These are phyloP conservation scores for Tillus elongatus DNA, from an alignment of 2,888 invertebrate species.

Conservation along the genomic window DNA sequence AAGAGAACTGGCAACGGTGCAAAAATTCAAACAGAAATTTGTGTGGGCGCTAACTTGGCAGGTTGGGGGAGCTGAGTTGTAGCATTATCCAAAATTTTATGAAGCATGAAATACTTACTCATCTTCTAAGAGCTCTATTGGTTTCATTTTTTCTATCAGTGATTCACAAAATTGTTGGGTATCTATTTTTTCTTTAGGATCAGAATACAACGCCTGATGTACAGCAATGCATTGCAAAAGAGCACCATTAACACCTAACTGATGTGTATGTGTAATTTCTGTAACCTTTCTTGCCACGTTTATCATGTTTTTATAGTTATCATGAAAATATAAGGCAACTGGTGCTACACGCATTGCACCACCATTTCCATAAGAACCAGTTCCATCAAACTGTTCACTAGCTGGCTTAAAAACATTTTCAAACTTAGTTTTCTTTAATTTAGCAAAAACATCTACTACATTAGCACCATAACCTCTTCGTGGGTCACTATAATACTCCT, in stretches of 20 bases:
- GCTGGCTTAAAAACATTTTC: slow-evolving; percentile 55
- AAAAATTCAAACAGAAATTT: too few relatives aligned
- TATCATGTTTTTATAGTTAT: slow-evolving; percentile 44
- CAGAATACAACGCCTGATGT: slow-evolving; percentile 44
- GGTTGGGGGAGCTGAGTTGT: too few relatives aligned
- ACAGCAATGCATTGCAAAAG: slow-evolving; percentile 51
- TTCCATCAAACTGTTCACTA: slow-evolving; percentile 54
- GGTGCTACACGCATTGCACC: slow-evolving; percentile 67
- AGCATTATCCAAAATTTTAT: too few relatives aligned
- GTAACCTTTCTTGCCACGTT: slow-evolving; percentile 46
- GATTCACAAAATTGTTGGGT: slow-evolving; percentile 43
- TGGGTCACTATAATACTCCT: slow-evolving; percentile 53
- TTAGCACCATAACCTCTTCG: slow-evolving; percentile 57
- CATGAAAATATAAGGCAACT: slow-evolving; percentile 51
- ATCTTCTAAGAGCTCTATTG: slow-evolving; percentile 40
- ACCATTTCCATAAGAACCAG: slow-evolving; percentile 69
- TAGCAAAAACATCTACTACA: slow-evolving; percentile 49
- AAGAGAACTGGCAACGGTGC: too few relatives aligned
- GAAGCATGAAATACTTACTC: too few relatives aligned
- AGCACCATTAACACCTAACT: slow-evolving; percentile 49
- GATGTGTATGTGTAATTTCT: slow-evolving; percentile 55
- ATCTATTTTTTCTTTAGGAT: slow-evolving; percentile 44
- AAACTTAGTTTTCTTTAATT: slow-evolving; percentile 47
- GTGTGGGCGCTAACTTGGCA: too few relatives aligned
- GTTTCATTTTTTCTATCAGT: slow-evolving; percentile 47